phyloP scores from a whole-genome alignment of 2,888 invertebrate species.

The Deroplatys truncata region DNA sequence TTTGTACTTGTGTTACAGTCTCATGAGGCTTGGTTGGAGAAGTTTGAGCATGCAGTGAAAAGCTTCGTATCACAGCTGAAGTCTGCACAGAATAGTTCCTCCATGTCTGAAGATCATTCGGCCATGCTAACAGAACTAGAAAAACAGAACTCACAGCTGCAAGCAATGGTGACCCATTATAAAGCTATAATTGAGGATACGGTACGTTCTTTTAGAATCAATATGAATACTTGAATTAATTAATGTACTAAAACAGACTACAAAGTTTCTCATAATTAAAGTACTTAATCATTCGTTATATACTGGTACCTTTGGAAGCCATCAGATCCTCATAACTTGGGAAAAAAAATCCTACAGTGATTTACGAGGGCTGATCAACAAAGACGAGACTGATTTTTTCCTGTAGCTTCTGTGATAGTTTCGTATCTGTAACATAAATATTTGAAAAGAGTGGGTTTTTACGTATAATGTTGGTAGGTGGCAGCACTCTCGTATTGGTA shows the following conservation, averaged over 20 bases:
- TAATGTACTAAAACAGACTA: neutral
- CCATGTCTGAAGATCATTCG: slow-evolving; percentile 31
- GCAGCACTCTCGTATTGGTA: no score
- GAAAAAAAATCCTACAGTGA: no score
- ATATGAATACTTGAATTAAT: neutral
- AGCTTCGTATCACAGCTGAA: slow-evolving; percentile 36
- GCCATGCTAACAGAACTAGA: slow-evolving; percentile 48
- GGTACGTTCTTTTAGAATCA: slow-evolving; percentile 49
- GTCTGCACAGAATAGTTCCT: slow-evolving; percentile 37
- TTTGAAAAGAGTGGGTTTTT: no score
- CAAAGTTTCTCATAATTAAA: neutral
- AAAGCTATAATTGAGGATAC: slow-evolving; percentile 73
- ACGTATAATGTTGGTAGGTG: no score
- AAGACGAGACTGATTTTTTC: no score
- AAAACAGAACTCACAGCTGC: slow-evolving; percentile 60
- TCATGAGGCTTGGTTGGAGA: slow-evolving; percentile 38
- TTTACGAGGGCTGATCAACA: no score
- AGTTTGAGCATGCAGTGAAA: slow-evolving; percentile 39
- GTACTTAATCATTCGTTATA: neutral
- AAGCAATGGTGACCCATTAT: slow-evolving; percentile 59
- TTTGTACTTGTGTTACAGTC: slow-evolving; percentile 23
- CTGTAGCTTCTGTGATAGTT: no score
- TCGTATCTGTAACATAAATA: no score
- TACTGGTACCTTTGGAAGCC: neutral
- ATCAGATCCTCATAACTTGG: no score